Evolutionary conservation across 2,888 invertebrate species (phyloP).

Genomic region (Microplitis deprimator): DNA sequence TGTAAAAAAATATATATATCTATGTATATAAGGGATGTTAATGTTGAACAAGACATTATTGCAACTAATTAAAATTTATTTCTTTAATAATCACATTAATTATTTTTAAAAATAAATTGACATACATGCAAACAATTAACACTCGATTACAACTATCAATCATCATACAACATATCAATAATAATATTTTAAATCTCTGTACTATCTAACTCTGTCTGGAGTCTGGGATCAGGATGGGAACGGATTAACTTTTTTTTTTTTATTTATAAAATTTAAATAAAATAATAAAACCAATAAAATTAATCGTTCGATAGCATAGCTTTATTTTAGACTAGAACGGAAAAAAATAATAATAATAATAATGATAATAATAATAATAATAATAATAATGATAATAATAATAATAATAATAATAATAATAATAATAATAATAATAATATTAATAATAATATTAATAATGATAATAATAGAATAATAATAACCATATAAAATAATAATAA

Average conservation of each 20-base stretch:
- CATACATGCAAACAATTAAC: neutral
- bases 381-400: conserved; percentile 61
- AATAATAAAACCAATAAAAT: conserved; percentile 59
- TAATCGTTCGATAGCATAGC: conserved; percentile 68
- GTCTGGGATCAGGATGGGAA: neutral
- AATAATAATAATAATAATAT: conserved; percentile 59
- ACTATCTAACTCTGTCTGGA: neutral
- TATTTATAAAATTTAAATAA: conserved; percentile 38
- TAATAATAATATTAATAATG: conserved; percentile 60
- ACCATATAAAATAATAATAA: conserved; percentile 47
- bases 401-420: conserved; percentile 59
- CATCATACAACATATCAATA: conserved; percentile 1
- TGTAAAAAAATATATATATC: conserved; percentile 16
- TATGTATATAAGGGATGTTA: neutral
- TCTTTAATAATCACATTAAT: neutral
- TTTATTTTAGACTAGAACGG: conserved; percentile 71
- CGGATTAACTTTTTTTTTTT: neutral
- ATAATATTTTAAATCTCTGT: neutral
- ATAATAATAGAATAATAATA: conserved; percentile 43
- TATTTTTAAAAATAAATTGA: neutral
- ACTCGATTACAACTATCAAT: neutral
- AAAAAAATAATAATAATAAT: conserved; percentile 65
- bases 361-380: conserved; percentile 61
- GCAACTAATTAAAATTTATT: conserved; percentile 1
- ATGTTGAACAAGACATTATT: neutral